Conservation (phyloP, 2,113 vertebrate species). For the Triplophysa siluroides region DNA sequence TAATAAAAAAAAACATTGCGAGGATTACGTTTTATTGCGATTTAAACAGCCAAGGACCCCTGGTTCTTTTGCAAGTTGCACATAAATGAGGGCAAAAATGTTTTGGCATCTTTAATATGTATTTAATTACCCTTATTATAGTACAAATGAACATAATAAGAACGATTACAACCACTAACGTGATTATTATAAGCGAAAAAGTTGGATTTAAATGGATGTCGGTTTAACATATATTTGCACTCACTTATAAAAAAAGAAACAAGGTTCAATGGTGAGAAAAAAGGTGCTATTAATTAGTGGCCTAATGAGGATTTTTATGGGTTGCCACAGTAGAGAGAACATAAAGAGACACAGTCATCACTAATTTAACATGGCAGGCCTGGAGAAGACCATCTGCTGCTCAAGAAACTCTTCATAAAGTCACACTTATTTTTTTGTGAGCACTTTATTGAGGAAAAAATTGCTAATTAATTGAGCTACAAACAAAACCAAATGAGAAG, state of each 20-base stretch:
- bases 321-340: slow-evolving; percentile 73
- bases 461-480: slow-evolving; percentile 93
- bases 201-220: slow-evolving; percentile 48
- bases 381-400: slow-evolving; percentile 96
- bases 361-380: slow-evolving; percentile 97
- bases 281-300: slow-evolving; percentile 77
- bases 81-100: slow-evolving; percentile 72
- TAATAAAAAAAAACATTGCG: slow-evolving; percentile 69
- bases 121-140: slow-evolving; percentile 74
- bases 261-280: slow-evolving; percentile 62
- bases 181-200: slow-evolving; percentile 58
- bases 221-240: slow-evolving; percentile 62
- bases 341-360: slow-evolving; percentile 91
- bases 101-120: slow-evolving; percentile 69
- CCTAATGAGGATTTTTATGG: slow-evolving; percentile 79
- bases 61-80: slow-evolving; percentile 61
- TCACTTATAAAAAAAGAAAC: slow-evolving; percentile 60
- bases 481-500: slow-evolving; percentile 68
- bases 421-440: slow-evolving; percentile 99
- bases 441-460: slow-evolving; percentile 97
- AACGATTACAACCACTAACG: slow-evolving; percentile 63
- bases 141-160: slow-evolving; percentile 68
- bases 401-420: slow-evolving; percentile 97
- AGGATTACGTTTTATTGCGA: slow-evolving; percentile 75
- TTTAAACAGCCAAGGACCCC: slow-evolving; percentile 66